phyloP scores from a whole-genome alignment of 2,888 invertebrate genomes.

The Lepetodrilus schrolli region DNA sequence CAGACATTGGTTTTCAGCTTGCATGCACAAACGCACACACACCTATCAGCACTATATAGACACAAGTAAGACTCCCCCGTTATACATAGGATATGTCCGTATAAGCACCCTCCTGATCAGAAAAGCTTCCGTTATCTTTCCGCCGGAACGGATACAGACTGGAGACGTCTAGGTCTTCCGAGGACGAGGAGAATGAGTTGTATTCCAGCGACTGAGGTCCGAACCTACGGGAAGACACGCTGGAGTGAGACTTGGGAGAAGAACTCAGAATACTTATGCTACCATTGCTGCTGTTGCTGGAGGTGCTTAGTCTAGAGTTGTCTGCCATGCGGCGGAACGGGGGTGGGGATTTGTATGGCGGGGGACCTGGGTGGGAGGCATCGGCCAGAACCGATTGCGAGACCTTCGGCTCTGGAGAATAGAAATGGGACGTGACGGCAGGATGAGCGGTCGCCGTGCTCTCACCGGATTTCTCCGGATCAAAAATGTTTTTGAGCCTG shows the following conservation, averaged over 20 bases:
- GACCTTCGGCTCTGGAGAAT: constrained; percentile 8
- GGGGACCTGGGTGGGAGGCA: constrained; percentile 34
- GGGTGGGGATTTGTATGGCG: constrained; percentile 58
- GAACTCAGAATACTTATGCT: constrained; percentile 35
- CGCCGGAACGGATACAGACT: constrained; percentile 46
- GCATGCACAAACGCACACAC: neutral
- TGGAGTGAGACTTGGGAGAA: constrained; percentile 2
- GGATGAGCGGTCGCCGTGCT: constrained; percentile 39
- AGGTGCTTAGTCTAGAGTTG: constrained; percentile 51
- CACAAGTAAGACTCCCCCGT: too few relatives aligned
- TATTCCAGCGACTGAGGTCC: constrained; percentile 53
- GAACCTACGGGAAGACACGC: constrained; percentile 36
- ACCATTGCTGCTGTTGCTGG: constrained; percentile 57
- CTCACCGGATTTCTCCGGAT: constrained; percentile 38
- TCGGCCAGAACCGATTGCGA: neutral
- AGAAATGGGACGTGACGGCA: constrained; percentile 47
- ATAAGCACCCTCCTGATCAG: constrained; percentile 47
- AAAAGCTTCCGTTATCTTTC: constrained; percentile 42
- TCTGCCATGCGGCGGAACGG: constrained; percentile 54
- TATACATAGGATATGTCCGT: constrained; percentile 60
- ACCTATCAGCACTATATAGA: too few relatives aligned
- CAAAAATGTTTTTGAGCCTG: constrained; percentile 54
- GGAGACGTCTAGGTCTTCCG: constrained; percentile 55
- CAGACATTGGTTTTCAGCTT: neutral
- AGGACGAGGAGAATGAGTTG: constrained; percentile 48